Percentiles rank a stretch among this genome's conserved stretches.
Conservation (phyloP, 1,140 invertebrate genomes). For the Arctopsyche grandis region DNA sequence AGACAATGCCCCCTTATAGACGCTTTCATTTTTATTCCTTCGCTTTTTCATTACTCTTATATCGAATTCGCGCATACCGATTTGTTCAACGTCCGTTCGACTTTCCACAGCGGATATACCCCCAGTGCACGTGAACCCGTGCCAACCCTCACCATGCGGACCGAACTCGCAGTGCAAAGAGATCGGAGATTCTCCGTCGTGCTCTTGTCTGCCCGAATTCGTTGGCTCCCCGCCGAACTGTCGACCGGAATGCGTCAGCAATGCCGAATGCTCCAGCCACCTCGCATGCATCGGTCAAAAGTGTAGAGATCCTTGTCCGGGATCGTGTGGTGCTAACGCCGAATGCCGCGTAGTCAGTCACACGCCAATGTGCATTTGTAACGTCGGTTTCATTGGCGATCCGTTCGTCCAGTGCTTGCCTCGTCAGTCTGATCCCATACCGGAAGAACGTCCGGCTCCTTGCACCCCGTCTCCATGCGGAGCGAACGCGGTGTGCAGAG, state of each 20-base stretch:
- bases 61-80: too few relatives aligned
- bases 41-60: background rate
- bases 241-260: slow-evolving; percentile 73
- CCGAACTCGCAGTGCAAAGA: slow-evolving; percentile 74
- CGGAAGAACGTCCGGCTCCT: slow-evolving; percentile 58
- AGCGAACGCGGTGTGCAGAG: slow-evolving; percentile 72
- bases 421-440: slow-evolving; percentile 56
- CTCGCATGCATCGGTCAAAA: slow-evolving; percentile 75
- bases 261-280: slow-evolving; percentile 71
- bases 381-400: slow-evolving; percentile 68
- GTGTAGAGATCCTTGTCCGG: slow-evolving; percentile 75
- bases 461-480: slow-evolving; percentile 74
- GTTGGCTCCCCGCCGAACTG: slow-evolving; percentile 74
- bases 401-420: slow-evolving; percentile 68
- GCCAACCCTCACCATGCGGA: slow-evolving; percentile 76
- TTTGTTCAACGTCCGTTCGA: slow-evolving; percentile 1
- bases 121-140: slow-evolving; percentile 68
- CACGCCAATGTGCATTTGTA: slow-evolving; percentile 72
- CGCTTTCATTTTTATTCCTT: background rate
- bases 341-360: slow-evolving; percentile 75
- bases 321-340: slow-evolving; percentile 72
- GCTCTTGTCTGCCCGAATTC: slow-evolving; percentile 72
- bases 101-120: slow-evolving; percentile 66
- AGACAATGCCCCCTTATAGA: background rate
- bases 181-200: slow-evolving; percentile 70